Evolutionary conservation across 2,888 invertebrate species (phyloP), one percentile per base, ranked within the genome.

Genomic region (Mycalesis mineus): DNA sequence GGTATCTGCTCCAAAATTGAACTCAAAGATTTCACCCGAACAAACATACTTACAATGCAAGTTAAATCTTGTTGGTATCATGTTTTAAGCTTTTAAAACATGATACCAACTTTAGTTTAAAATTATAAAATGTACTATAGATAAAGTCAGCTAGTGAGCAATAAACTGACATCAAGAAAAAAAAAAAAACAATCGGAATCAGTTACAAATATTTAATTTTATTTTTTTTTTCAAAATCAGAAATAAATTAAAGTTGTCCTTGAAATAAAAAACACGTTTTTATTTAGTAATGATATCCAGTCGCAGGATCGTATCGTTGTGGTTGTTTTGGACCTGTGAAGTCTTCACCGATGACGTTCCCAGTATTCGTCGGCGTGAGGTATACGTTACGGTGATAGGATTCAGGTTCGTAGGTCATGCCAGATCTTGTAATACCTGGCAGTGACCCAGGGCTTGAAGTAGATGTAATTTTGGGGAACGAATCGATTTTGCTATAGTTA

Each of bases 291-390:
- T 82, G 70, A 56, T 88, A 89, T 3, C 89, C 89, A 29, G 75
- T 73, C 62, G 73, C 55, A 0, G 82, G 68, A 37, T 85, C 82
- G 57, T 72, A 88, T 28, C 66, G 74, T 64, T 82, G 85, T 3
- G 68, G 68, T 64, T 79, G 81, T 62, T 78, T 80, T 0, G 86
- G 83, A 14, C 86, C 85, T 67, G 70, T 79, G 47, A 88, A 87
- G 40, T 85, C 79, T 78, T 88, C 84, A 2, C 79, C 80, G 28
- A 73, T 68, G 2, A 73, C 55, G 40, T 42, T 71, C 45, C 67
- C 65, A n/a, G 67, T 70, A 13, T 67, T 44, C 0, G 64, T 52
- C 13, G 57, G 22, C 9, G 13, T 17, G 9, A 31, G 15, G 15
- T 33, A 15, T 33, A 9, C 7, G 15, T 42, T 31, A 29, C 7